Base-by-base conservation (phyloP, 2,113 vertebrate genomes). In the Chionomys nivalis region DNA sequence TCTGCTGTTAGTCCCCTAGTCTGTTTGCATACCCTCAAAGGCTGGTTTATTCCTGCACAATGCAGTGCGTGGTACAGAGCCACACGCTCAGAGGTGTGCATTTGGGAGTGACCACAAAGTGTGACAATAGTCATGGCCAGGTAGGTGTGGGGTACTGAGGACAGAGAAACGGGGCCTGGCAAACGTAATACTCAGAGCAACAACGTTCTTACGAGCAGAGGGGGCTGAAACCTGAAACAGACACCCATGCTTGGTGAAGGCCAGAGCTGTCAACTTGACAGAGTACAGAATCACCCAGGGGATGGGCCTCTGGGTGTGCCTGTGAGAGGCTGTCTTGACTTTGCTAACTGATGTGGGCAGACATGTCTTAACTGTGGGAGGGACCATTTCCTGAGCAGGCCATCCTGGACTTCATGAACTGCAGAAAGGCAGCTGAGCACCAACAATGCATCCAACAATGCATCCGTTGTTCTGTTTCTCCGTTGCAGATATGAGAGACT, bases 81-180 rank as follows among this genome's bases (percentile, higher is more conserved):
- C n/a, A 28, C 26, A 58, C 7, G 6, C 95, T 47, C 19, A 24
- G 1, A 21, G 88, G 24, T 31, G 39, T 36, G n/a, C 33, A 52
- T 28, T 24, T 7, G 3, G 16, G 72, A 23, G 42, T 14, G 49
- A 66, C 16, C 21, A 26, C 0, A 9, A 66, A 52, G 33, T 12
- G 68, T 13, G 13, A 19, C 2, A 1, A 49, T 33, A n/a, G 9
- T 65, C 2, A 1, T 4, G 17, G 0, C 5, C 7, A 9, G 42
- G 44, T 0, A 36, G 61, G 39, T 2, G 17, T 1, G 1, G 26
- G 49, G 44, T 24, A 61, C 39, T 39, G 33, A 5, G 3, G 52
- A 11, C 0, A 1, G 63, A 73, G 63, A 33, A 33, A 39, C 0
- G 6, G 76, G 33, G 81, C 42, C 75, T 33, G 70, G 52, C 47